These are phyloP conservation scores for Megaleporinus macrocephalus DNA, from an alignment of 2,113 vertebrate species.

Conservation along the genomic window DNA sequence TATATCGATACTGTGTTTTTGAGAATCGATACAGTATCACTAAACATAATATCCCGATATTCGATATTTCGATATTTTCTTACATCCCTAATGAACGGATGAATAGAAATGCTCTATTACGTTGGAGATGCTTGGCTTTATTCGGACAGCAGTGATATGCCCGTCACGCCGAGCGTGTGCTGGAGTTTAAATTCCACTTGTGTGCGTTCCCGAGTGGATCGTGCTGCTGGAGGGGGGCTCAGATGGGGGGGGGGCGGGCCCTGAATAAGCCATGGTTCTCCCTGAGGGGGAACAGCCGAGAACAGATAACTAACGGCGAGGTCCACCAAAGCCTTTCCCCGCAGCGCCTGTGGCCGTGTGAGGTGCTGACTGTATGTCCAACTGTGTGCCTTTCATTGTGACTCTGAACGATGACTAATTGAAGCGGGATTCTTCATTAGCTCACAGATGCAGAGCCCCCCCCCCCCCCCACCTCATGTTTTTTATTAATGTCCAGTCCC, in stretches of 20 bases:
- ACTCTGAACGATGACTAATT: conserved; percentile 40
- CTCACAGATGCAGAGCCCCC: conserved; percentile 12
- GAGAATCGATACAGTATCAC: no score
- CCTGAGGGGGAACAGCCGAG: neutral
- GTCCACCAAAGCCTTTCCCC: conserved; percentile 6
- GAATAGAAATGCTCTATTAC: no score
- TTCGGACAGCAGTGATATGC: no score
- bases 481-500: conserved; percentile 7
- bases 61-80: no score
- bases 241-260: conserved; percentile 6
- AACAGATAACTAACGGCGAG: conserved; percentile 32
- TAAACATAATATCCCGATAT: no score
- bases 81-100: no score
- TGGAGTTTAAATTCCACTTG: neutral
- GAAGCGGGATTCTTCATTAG: conserved; percentile 51
- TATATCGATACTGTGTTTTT: no score
- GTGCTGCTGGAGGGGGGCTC: neutral
- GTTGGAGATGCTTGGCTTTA: no score
- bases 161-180: neutral
- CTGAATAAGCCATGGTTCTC: neutral
- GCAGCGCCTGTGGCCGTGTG: conserved; percentile 27
- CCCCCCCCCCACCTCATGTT: no score
- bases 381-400: conserved; percentile 34
- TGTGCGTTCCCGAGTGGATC: conserved; percentile 6
- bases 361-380: neutral